Conservation (phyloP, 2,797 vertebrate species). For the Psittacula derbiana region DNA sequence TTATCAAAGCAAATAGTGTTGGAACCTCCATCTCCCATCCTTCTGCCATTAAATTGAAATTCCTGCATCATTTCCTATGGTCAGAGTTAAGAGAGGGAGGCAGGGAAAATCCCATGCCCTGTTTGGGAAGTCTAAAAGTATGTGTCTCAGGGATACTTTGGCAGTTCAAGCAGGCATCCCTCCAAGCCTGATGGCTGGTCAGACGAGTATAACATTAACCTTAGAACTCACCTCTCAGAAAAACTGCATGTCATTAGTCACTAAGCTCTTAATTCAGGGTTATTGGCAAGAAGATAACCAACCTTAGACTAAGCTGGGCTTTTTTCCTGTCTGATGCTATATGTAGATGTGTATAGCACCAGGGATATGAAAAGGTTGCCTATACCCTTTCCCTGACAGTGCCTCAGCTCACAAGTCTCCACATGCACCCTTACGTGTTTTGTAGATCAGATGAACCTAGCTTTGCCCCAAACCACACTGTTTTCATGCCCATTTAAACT, state of each 20-base stretch:
- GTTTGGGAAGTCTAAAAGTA: not conserved
- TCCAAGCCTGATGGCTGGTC: fast-evolving
- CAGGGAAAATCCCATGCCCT: fast-evolving
- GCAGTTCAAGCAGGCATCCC: not conserved
- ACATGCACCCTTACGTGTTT: not conserved
- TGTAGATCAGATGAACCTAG: not conserved
- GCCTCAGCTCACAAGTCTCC: not conserved
- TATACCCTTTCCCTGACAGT: not conserved
- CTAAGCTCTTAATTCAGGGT: not conserved
- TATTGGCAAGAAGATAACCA: not conserved
- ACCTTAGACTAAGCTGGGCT: not conserved
- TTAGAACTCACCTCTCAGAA: not conserved
- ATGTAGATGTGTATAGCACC: not conserved
- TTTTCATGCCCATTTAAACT: conserved; percentile 27
- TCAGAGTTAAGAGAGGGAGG: not conserved
- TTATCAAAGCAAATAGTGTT: not conserved
- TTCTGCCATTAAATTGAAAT: not conserved
- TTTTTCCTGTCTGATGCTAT: not conserved
- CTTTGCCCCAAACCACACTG: not conserved
- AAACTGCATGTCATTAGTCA: not conserved
- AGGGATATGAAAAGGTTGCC: not conserved
- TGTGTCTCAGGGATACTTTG: not conserved
- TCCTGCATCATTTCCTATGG: not conserved
- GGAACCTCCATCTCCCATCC: not conserved
- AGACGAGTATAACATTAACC: not conserved